A percentile compares a stretch with the other conserved stretches of the same genome.
Conservation (phyloP, 2,113 vertebrate species). For the Ivindomyrus marchei region DNA sequence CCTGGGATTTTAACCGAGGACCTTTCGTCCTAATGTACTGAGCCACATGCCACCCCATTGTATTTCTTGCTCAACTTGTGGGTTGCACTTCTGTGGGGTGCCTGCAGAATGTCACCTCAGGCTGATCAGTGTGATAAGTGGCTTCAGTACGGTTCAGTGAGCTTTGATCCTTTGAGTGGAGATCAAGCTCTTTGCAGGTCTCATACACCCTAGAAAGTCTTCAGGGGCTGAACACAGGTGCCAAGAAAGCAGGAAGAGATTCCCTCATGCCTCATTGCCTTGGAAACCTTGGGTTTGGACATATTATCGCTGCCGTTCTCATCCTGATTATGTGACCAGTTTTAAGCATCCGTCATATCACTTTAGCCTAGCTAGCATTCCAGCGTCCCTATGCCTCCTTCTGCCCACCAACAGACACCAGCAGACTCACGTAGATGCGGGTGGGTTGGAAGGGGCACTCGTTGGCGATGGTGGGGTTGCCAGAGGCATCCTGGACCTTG, state of each 20-base stretch:
- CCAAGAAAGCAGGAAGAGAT: not conserved
- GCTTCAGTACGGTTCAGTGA: not conserved
- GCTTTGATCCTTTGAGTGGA: not conserved
- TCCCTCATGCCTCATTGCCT: not conserved
- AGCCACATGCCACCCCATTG: not conserved
- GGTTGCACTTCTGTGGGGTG: not conserved
- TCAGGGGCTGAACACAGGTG: not conserved
- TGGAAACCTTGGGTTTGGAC: not conserved
- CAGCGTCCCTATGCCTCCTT: not conserved
- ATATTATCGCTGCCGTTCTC: not conserved
- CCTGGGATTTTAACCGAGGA: not conserved
- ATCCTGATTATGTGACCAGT: not conserved
- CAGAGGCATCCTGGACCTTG: constrained; percentile 39
- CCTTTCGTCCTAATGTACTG: not conserved
- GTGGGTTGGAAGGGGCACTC: constrained; percentile 87
- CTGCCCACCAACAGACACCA: not conserved
- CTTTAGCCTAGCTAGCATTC: not conserved
- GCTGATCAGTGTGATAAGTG: not conserved
- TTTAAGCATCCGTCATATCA: not conserved
- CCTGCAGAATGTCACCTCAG: not conserved
- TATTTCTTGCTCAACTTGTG: not conserved
- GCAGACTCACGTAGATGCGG: constrained; percentile 69
- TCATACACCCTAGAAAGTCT: not conserved
- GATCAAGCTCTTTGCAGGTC: not conserved
- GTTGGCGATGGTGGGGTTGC: constrained; percentile 51